These are phyloP conservation scores for Trilocha varians DNA, from an alignment of 2,888 invertebrate genomes.

Conservation along the genomic window DNA sequence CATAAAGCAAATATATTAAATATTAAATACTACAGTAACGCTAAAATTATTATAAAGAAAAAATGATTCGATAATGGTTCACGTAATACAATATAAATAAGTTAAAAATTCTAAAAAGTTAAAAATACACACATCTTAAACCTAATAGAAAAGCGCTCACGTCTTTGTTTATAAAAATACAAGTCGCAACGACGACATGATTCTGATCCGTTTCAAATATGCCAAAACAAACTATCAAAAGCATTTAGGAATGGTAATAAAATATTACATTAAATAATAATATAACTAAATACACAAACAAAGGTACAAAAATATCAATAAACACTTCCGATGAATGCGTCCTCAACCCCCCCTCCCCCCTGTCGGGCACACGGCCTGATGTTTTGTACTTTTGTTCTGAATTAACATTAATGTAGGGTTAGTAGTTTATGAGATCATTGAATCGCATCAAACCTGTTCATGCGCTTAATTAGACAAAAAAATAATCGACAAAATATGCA, in stretches of 20 bases:
- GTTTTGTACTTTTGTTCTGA: constrained; percentile 69
- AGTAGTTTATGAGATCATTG: constrained; percentile 73
- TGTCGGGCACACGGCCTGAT: constrained; percentile 22
- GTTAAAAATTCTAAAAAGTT: constrained; percentile 73
- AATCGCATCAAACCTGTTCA: constrained; percentile 49
- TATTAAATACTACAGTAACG: constrained; percentile 66
- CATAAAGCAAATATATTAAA: constrained; percentile 71
- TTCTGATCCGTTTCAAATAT: constrained; percentile 34
- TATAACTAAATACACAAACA: constrained; percentile 60
- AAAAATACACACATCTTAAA: constrained; percentile 71
- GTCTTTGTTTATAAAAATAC: constrained; percentile 43
- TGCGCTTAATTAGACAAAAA: constrained; percentile 61
- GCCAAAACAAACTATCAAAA: constrained; percentile 51
- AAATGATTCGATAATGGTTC: constrained; percentile 64
- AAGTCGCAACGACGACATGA: constrained; percentile 26
- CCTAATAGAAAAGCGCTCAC: constrained; percentile 70
- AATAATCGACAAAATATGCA: constrained; percentile 66
- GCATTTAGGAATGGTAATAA: constrained; percentile 55
- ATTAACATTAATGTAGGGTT: constrained; percentile 56
- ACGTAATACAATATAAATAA: constrained; percentile 72
- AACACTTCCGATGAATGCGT: constrained; percentile 40
- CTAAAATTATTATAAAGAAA: constrained; percentile 70
- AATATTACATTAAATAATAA: constrained; percentile 47
- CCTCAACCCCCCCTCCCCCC: constrained; percentile 20
- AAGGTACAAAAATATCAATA: constrained; percentile 65